Percentiles rank a stretch among this genome's conserved stretches.
These are phyloP conservation scores for Intellagama lesueurii DNA, from an alignment of 2,797 vertebrate genomes.

Conservation along the genomic window DNA sequence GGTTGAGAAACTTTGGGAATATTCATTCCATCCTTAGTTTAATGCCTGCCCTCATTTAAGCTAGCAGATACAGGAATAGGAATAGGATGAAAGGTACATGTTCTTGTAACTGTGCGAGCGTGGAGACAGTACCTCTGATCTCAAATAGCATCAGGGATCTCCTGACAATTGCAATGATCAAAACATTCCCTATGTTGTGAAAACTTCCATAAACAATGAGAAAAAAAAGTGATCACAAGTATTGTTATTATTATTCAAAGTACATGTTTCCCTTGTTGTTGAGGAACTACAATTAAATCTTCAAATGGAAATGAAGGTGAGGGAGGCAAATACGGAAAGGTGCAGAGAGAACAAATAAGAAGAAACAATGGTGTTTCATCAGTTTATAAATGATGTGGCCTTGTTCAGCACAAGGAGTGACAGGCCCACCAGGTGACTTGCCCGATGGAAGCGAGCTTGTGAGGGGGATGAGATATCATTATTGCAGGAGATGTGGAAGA, in stretches of 20 bases:
- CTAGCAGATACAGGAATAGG: not conserved
- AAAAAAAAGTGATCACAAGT: not conserved
- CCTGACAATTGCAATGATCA: not conserved
- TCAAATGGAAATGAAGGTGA: conserved; percentile 30
- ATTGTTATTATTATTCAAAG: not conserved
- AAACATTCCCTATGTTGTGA: not conserved
- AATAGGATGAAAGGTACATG: not conserved
- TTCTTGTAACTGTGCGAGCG: no score
- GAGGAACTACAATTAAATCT: conserved; percentile 2
- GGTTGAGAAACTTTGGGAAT: no score
- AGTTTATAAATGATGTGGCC: not conserved
- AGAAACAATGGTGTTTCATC: conserved; percentile 21
- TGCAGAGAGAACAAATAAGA: not conserved
- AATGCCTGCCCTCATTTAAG: not conserved
- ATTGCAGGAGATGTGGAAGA: not conserved
- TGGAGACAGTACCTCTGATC: not conserved
- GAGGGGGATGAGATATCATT: not conserved
- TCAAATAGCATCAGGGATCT: not conserved
- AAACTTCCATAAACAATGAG: not conserved
- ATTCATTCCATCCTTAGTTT: not conserved
- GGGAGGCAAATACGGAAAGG: not conserved
- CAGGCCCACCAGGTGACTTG: not conserved
- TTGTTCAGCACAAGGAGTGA: conserved; percentile 1
- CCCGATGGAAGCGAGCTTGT: not conserved
- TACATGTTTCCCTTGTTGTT: not conserved